Base-by-base conservation (phyloP, 2,797 vertebrate genomes). In the Acanthurus lineatus region DNA sequence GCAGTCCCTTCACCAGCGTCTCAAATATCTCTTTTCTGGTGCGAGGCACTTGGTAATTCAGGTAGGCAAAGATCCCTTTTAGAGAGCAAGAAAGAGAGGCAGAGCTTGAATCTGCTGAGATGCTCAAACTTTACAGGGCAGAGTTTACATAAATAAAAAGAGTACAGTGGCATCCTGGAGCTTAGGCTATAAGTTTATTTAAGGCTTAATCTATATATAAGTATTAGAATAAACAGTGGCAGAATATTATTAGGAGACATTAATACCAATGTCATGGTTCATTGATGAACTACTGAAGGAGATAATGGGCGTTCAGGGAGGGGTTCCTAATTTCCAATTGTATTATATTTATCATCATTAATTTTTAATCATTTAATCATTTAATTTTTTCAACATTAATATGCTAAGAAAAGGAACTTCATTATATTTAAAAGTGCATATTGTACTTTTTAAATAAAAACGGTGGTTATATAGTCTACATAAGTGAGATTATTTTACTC, bases 21-120 rank as follows among this genome's bases (percentile, higher is more conserved):
- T 97, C 96, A 89, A 96, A 97, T 92, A 99, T 97, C 91, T 97
- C 96, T 87, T 96, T 98, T 88, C 97, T 95, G 25, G 97, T 98
- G 68, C 96, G 95, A 80, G 97, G 96, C 67, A 99, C 97, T 94
- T 90, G 95, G 92, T 99, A 97, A 94, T 99, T 99, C 81, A 99
- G 96, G 95, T 99, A 99, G 86, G 97, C 98, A 87, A 99, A 99
- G 92, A 99, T 99, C 90, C 98, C 98, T 99, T 88, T 85, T 56
- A 63, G 73, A 76, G n/a, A 75, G 14, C 42, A 28, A 85, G 65
- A 86, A 58, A 58, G 32, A 81, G 38, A 75, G 64, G 79, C 51
- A 86, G 3, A 58, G 38, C 4, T 67, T 49, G 16, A 77, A 52
- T 58, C 52, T 25, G 57, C 32, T 54, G 45, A 73, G 22, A 48